A percentile compares a stretch with the other conserved stretches of the same genome.
Conservation (phyloP, 2,888 invertebrate genomes). For the Urechis unicinctus region DNA sequence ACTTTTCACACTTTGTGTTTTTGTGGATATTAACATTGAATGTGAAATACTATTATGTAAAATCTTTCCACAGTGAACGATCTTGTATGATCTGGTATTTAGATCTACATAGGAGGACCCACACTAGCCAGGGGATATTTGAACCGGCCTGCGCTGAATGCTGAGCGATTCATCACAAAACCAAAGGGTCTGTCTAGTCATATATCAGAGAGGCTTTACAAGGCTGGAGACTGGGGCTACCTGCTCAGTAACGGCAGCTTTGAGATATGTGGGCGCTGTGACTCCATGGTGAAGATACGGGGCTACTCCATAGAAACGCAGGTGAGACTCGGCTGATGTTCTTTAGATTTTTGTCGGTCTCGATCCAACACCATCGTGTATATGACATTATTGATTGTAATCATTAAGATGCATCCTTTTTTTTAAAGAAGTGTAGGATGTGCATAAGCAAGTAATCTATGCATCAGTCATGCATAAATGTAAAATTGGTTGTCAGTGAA, state of each 20-base stretch:
- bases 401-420: no score
- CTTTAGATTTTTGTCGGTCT: no score
- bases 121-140: slow-evolving; percentile 49
- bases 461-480: no score
- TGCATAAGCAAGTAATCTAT: no score
- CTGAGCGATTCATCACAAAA: slow-evolving; percentile 32
- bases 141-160: slow-evolving; percentile 48
- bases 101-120: slow-evolving; percentile 48
- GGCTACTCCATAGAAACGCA: slow-evolving; percentile 51
- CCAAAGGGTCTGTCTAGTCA: slow-evolving; percentile 27
- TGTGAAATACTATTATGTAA: no score
- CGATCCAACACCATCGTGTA: no score
- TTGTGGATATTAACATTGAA: no score
- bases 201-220: slow-evolving; percentile 32
- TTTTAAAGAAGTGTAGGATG: no score
- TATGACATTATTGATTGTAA: no score
- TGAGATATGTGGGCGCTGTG: slow-evolving; percentile 52
- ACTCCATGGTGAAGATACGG: slow-evolving; percentile 52
- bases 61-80: no score
- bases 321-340: slow-evolving; percentile 30
- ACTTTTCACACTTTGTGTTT: no score
- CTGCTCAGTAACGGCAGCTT: slow-evolving; percentile 48
- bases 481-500: background rate
- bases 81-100: no score
- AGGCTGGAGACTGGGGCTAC: slow-evolving; percentile 52